A percentile compares a stretch with the other conserved stretches of the same genome.
These are phyloP conservation scores for Lamprotornis superbus DNA, from an alignment of 2,113 vertebrate genomes.

Conservation along the genomic window DNA sequence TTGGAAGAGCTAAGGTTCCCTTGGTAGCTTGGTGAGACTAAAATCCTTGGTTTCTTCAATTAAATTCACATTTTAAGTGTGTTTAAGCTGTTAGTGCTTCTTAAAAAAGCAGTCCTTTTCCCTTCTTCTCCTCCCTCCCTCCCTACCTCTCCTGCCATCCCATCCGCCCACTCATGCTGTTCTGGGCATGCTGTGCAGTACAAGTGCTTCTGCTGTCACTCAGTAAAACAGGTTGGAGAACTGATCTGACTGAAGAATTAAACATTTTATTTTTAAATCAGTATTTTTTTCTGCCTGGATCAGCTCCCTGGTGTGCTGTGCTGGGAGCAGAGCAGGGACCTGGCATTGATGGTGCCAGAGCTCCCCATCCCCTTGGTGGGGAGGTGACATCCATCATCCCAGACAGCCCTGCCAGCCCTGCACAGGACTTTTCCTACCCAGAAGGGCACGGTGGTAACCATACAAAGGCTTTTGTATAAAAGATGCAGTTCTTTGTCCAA, in stretches of 20 bases:
- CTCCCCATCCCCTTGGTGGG: background rate
- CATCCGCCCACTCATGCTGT: conserved; percentile 31
- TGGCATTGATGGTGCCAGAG: rapidly evolving
- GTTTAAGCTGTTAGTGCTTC: conserved; percentile 38
- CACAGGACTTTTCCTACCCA: background rate
- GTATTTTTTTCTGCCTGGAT: background rate
- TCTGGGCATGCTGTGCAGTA: conserved; percentile 44
- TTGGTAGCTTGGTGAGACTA: background rate
- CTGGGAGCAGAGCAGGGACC: background rate
- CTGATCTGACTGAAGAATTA: background rate
- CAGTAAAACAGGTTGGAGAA: background rate
- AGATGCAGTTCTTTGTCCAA: background rate
- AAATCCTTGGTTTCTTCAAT: background rate
- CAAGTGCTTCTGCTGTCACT: conserved; percentile 48
- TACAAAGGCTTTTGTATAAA: background rate
- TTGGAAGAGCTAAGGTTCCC: background rate
- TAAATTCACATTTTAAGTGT: conserved; percentile 24
- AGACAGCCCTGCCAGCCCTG: background rate
- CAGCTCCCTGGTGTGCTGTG: background rate
- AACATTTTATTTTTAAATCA: background rate
- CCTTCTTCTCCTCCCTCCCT: conserved; percentile 6
- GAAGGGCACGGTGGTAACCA: background rate
- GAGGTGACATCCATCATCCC: background rate
- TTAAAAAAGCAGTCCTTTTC: conserved; percentile 46
- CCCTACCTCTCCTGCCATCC: conserved; percentile 43